phyloP scores from a whole-genome alignment of 2,888 invertebrate species.

The Apodemia duryi region DNA sequence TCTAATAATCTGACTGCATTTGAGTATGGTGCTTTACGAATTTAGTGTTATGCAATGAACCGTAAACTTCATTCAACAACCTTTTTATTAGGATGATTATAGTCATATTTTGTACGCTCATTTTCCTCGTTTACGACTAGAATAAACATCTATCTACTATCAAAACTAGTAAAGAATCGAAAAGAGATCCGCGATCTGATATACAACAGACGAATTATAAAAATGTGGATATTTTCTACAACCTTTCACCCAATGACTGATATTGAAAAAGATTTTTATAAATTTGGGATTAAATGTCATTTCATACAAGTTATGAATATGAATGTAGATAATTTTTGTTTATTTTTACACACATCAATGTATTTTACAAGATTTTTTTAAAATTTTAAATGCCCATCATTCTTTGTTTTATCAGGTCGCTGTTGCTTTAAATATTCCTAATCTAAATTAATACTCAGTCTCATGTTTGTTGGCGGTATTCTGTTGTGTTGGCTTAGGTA shows the following conservation, averaged over 20 bases:
- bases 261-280: slow-evolving; percentile 15
- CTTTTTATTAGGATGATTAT: slow-evolving; percentile 50
- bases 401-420: slow-evolving; percentile 41
- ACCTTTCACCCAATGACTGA: slow-evolving; percentile 7
- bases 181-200: slow-evolving; percentile 36
- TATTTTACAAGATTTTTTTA: slow-evolving; percentile 35
- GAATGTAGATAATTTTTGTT: slow-evolving; percentile 1
- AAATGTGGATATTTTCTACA: slow-evolving; percentile 3
- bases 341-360: slow-evolving; percentile 19
- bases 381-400: slow-evolving; percentile 38
- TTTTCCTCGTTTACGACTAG: slow-evolving; percentile 43
- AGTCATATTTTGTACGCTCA: slow-evolving; percentile 74
- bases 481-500: slow-evolving; percentile 68
- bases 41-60: neutral
- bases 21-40: neutral
- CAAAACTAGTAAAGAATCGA: slow-evolving; percentile 43
- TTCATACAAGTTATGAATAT: slow-evolving; percentile 7
- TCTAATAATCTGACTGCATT: too few relatives aligned
- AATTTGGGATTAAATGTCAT: slow-evolving; percentile 13
- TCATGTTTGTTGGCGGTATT: slow-evolving; percentile 71
- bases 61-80: slow-evolving; percentile 48
- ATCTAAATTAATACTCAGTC: slow-evolving; percentile 74
- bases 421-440: slow-evolving; percentile 55
- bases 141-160: slow-evolving; percentile 32
- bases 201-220: slow-evolving; percentile 21